These are phyloP conservation scores for Hemicentrotus pulcherrimus DNA, from an alignment of 35 echinoderm and acorn worm genomes.

Conservation along the genomic window DNA sequence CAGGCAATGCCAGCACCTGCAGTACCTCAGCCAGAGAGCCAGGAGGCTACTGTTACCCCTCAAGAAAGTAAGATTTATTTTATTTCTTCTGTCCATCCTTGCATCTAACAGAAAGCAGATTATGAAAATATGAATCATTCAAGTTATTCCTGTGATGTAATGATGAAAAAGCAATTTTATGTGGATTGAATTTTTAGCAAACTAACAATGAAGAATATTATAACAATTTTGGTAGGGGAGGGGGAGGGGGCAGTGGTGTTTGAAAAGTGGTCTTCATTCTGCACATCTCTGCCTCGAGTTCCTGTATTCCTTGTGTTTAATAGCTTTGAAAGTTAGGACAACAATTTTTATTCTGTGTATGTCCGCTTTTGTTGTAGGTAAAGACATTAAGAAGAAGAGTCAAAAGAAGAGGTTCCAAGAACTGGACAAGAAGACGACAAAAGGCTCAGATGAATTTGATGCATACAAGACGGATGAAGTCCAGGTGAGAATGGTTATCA, in stretches of 20 bases:
- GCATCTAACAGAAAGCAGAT: too few species aligned
- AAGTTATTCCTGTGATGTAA: too few species aligned
- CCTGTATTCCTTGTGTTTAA: not conserved
- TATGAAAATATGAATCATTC: too few species aligned
- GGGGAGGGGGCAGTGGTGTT: too few species aligned
- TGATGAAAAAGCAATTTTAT: too few species aligned
- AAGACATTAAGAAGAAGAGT: constrained; percentile 69
- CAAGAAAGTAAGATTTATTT: not conserved
- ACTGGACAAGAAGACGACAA: constrained; percentile 77
- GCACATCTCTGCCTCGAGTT: not conserved
- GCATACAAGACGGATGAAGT: constrained; percentile 68
- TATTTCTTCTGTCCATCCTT: too few species aligned
- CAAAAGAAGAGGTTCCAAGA: constrained; percentile 79
- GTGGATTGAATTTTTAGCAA: too few species aligned
- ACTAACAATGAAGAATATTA: too few species aligned
- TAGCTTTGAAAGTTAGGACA: not conserved
- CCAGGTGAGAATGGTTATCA: not conserved
- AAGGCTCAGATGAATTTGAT: constrained; percentile 74
- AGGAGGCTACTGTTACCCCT: not conserved
- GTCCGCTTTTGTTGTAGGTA: not conserved
- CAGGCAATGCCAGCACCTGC: not conserved
- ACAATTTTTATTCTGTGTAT: not conserved
- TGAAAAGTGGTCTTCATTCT: too few species aligned
- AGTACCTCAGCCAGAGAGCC: constrained; percentile 12
- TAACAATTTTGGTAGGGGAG: too few species aligned